phyloP scores from a whole-genome alignment of 2,888 invertebrate genomes.

The Villa cingulata region DNA sequence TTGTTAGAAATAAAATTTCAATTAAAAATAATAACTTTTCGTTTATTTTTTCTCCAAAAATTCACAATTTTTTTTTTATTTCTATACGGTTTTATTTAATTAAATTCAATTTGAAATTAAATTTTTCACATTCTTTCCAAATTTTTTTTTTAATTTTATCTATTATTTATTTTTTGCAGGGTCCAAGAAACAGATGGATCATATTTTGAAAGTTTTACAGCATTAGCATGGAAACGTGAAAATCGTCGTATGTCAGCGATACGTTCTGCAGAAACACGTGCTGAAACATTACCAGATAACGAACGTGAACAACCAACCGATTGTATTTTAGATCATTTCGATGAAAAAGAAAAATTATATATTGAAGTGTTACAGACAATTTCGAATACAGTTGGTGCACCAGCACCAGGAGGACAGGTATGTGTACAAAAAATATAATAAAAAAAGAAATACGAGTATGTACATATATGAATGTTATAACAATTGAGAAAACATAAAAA shows the following conservation, averaged over 20 bases:
- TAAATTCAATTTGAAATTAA: too few species aligned
- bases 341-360: conserved; percentile 58
- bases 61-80: too few species aligned
- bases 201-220: conserved; percentile 89
- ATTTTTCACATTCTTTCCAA: conserved; percentile 4
- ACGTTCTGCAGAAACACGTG: conserved; percentile 59
- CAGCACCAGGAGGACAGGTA: conserved; percentile 54
- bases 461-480: neutral
- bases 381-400: conserved; percentile 76
- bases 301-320: conserved; percentile 34
- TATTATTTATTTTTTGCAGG: conserved; percentile 38
- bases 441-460: neutral
- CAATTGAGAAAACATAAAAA: neutral
- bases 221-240: conserved; percentile 83
- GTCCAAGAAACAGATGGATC: conserved; percentile 90
- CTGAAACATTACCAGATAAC: conserved; percentile 47
- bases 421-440: neutral
- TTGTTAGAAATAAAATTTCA: too few species aligned
- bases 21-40: too few species aligned
- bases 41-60: too few species aligned
- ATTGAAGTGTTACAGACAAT: conserved; percentile 91
- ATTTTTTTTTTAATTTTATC: conserved; percentile 5
- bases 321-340: conserved; percentile 32
- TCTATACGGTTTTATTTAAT: too few species aligned
- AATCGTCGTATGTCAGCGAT: conserved; percentile 69